These are phyloP conservation scores for Luperina testacea DNA, from an alignment of 2,888 invertebrate species.

Conservation along the genomic window DNA sequence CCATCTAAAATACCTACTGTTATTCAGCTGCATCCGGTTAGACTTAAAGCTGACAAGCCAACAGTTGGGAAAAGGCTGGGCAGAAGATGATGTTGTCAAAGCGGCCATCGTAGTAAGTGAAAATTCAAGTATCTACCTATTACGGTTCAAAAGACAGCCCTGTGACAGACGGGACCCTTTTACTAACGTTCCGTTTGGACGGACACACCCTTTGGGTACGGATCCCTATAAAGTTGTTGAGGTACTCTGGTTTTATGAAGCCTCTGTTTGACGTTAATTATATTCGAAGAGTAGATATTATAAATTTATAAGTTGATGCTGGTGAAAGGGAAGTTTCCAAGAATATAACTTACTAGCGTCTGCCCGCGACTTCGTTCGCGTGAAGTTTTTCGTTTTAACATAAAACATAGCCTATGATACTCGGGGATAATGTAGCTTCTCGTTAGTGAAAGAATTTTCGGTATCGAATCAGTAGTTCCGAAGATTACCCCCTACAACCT, in stretches of 20 bases:
- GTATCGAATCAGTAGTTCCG: too few relatives aligned
- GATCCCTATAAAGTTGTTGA: slow-evolving; percentile 1
- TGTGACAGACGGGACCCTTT: background rate
- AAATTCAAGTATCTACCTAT: background rate
- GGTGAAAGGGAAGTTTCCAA: background rate
- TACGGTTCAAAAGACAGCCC: background rate
- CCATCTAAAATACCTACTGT: too few relatives aligned
- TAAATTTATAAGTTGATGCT: background rate
- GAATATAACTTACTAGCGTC: too few relatives aligned
- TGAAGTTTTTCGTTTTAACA: too few relatives aligned
- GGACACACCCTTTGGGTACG: background rate
- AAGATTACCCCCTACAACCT: too few relatives aligned
- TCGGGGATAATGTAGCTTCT: too few relatives aligned
- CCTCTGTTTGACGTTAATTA: slow-evolving; percentile 15
- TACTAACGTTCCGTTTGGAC: background rate
- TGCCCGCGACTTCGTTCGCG: too few relatives aligned
- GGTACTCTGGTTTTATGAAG: slow-evolving; percentile 3
- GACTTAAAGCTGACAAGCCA: too few relatives aligned
- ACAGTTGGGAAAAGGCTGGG: too few relatives aligned
- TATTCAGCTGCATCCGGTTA: too few relatives aligned
- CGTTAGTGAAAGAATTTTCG: too few relatives aligned
- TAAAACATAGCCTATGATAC: too few relatives aligned
- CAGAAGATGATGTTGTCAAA: background rate
- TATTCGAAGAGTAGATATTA: background rate
- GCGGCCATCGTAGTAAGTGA: background rate